Evolutionary conservation across 2,797 vertebrate species (phyloP), one percentile per base, ranked within the genome.

Genomic region (Eulemur coronatus): DNA sequence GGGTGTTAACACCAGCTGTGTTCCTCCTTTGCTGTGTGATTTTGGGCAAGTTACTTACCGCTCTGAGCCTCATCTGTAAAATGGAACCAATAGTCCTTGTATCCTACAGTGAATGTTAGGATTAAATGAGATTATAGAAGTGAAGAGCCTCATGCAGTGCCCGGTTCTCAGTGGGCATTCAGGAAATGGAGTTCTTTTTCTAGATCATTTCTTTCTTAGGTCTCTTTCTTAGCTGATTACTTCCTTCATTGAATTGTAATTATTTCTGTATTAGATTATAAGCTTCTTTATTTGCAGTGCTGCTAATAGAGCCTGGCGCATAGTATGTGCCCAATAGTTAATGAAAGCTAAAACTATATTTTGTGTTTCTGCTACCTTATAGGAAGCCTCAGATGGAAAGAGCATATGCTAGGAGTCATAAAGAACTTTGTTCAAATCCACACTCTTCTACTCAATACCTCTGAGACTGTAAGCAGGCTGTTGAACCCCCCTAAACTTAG

Each of bases 31-130:
- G 61, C 24, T 89, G 0, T 94, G 63, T 76, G 73, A 78, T 61
- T 84, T 88, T 43, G 35, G 59, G 48, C 50, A 87, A 61, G 46
- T 97, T 96, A 80, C 26, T 75, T 55, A 93, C 33, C 35, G 95
- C 59, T 63, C 48, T 92, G 65, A 92, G 41, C 67, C 22, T 80
- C 7, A 33, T 65, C 69, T 96, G 0, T 86, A 84, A 80, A 84
- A 48, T 59, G 65, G 67, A 33, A 91, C 50, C 59, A 65, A 0
- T 63, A 46, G 59, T 75, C 26, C 65, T 80, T 69, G 78, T 7
- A 15, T 46, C 17, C 9, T 50, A 63, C 55, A 91, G 46, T 24
- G 63, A 13, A 57, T 73, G n/a, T 86, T 33, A 81, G 52, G 50
- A 73, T 88, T 57, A 80, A 79, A 7, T 90, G 26, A 43, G 15